Conservation (phyloP, 2,888 invertebrate species). For the Oxytorus armatus region DNA sequence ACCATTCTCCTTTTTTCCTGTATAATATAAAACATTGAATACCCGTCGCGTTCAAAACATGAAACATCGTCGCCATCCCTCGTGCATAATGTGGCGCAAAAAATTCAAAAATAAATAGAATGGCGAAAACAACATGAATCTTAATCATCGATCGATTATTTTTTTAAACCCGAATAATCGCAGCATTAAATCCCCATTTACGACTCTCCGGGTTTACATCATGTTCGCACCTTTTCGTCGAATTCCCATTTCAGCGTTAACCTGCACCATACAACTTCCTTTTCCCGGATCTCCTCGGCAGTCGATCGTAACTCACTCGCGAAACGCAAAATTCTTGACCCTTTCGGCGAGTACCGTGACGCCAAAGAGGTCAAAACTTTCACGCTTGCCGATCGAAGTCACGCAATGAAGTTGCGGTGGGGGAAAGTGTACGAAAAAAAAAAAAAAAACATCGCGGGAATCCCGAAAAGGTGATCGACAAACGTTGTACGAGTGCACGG, state of each 20-base stretch:
- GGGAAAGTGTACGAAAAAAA: too few species aligned
- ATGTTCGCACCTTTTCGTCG: conserved; percentile 21
- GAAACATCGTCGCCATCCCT: too few species aligned
- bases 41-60: too few species aligned
- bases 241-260: conserved; percentile 26
- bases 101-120: not conserved
- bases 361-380: too few species aligned
- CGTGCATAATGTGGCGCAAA: too few species aligned
- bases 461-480: conserved; percentile 34
- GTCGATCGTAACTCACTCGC: not conserved
- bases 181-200: too few species aligned
- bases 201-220: conserved; percentile 3
- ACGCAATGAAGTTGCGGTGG: not conserved
- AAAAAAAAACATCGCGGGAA: not conserved
- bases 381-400: conserved; percentile 8
- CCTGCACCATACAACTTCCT: not conserved
- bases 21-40: too few species aligned
- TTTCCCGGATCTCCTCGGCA: not conserved
- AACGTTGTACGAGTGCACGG: not conserved
- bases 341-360: too few species aligned
- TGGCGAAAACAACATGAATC: not conserved
- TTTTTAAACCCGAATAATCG: not conserved
- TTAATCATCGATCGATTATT: not conserved
- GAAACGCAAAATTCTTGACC: too few species aligned
- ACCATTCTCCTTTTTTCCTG: too few species aligned